A percentile compares a stretch with the other conserved stretches of the same genome.
Conservation (phyloP, 2,113 vertebrate genomes). For the Sprattus sprattus region DNA sequence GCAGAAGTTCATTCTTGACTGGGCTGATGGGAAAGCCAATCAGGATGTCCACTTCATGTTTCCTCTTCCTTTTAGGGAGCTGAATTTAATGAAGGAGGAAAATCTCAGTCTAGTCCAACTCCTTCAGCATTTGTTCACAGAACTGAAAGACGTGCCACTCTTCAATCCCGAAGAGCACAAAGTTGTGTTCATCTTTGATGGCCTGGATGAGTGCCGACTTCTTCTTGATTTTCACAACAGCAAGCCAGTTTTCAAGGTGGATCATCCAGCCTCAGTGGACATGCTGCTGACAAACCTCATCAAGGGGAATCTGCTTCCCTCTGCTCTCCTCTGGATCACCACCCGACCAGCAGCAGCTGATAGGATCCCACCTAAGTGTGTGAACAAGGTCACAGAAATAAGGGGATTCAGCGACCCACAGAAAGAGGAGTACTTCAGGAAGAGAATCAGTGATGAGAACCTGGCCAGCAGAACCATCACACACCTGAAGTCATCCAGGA, state of each 20-base stretch:
- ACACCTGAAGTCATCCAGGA: conserved; percentile 36
- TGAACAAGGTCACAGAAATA: conserved; percentile 25
- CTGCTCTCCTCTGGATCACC: background rate
- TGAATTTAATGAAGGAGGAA: conserved; percentile 31
- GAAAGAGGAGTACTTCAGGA: conserved; percentile 36
- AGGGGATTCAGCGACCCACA: conserved; percentile 24
- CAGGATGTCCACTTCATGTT: conserved; percentile 28
- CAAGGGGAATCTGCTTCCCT: conserved; percentile 26
- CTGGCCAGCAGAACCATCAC: conserved; percentile 18
- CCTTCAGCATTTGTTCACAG: conserved; percentile 23
- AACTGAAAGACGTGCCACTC: background rate
- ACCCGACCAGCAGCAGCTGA: background rate
- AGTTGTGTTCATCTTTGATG: conserved; percentile 34
- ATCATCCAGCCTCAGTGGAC: conserved; percentile 9
- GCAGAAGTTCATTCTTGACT: conserved; percentile 37
- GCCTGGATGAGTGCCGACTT: conserved; percentile 34
- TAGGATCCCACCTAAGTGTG: conserved; percentile 27
- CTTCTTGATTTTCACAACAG: conserved; percentile 26
- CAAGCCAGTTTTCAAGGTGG: background rate
- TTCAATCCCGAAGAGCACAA: background rate
- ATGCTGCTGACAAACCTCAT: conserved; percentile 32
- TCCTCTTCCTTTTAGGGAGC: conserved; percentile 30
- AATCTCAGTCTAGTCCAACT: conserved; percentile 20
- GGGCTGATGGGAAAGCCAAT: conserved; percentile 31
- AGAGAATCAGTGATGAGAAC: conserved; percentile 29